Percentiles rank a stretch among this genome's conserved stretches.
These are phyloP conservation scores for Papilio polytes DNA, from an alignment of 1,140 invertebrate genomes.

Conservation along the genomic window DNA sequence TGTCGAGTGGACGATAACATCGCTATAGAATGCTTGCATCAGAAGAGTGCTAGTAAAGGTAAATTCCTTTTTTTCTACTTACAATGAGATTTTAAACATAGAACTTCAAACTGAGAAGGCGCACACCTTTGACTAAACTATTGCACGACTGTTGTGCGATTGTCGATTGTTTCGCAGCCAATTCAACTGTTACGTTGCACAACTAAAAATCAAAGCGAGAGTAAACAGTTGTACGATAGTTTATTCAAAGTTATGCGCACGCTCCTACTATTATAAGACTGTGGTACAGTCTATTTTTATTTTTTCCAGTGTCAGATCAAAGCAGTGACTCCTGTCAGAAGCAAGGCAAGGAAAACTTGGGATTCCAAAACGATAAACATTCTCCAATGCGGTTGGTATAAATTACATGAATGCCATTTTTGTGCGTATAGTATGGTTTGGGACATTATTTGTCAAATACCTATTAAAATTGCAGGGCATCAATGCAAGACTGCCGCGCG, in stretches of 20 bases:
- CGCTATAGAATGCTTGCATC: slow-evolving; percentile 71
- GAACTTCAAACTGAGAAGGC: no score
- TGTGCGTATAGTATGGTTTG: background rate
- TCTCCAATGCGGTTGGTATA: slow-evolving; percentile 79
- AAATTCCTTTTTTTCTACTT: slow-evolving; percentile 25
- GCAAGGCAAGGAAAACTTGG: slow-evolving; percentile 87
- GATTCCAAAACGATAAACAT: slow-evolving; percentile 86
- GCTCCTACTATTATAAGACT: background rate
- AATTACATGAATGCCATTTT: background rate
- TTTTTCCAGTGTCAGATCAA: slow-evolving; percentile 68
- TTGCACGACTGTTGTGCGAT: no score
- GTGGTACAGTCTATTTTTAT: slow-evolving; percentile 28
- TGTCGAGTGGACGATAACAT: slow-evolving; percentile 65
- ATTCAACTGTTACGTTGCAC: no score
- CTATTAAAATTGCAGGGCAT: slow-evolving; percentile 53
- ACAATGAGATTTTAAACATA: background rate
- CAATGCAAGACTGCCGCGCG: slow-evolving; percentile 70
- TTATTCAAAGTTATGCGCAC: background rate
- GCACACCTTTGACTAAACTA: no score
- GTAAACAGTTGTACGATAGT: no score
- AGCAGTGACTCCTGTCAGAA: slow-evolving; percentile 74
- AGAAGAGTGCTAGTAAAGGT: slow-evolving; percentile 74
- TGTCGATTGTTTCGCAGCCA: no score
- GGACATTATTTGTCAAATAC: background rate
- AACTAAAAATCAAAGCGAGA: no score